A percentile compares a stretch with the other conserved stretches of the same genome.
These are phyloP conservation scores for Campylorhamphus procurvoides DNA, from an alignment of 2,113 vertebrate genomes.

Conservation along the genomic window DNA sequence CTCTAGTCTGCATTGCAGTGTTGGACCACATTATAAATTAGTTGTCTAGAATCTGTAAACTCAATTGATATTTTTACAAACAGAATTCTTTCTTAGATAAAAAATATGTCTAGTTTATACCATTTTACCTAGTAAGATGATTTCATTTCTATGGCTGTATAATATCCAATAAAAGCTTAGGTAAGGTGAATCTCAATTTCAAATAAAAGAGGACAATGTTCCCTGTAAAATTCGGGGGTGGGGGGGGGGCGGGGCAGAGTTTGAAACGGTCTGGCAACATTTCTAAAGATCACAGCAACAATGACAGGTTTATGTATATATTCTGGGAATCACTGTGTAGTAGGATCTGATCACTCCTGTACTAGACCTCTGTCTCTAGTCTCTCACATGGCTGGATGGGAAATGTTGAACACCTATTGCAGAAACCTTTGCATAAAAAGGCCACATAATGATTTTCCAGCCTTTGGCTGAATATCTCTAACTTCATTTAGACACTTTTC, in stretches of 20 bases:
- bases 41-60: not conserved
- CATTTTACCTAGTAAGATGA: not conserved
- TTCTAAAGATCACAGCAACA: not conserved
- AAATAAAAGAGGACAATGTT: not conserved
- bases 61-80: not conserved
- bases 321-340: not conserved
- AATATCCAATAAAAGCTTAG: not conserved
- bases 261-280: not conserved
- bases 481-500: not conserved
- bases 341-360: not conserved
- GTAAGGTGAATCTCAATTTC: not conserved
- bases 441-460: not conserved
- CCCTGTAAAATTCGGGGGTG: not conserved
- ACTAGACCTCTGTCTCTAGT: not conserved
- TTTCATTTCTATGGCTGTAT: not conserved
- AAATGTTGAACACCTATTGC: not conserved
- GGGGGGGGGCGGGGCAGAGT: too few relatives aligned
- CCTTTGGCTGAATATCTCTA: not conserved
- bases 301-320: not conserved
- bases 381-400: not conserved
- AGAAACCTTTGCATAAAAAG: not conserved
- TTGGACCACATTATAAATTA: not conserved
- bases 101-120: not conserved
- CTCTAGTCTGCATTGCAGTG: not conserved
- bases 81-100: not conserved